phyloP scores from a whole-genome alignment of 2,888 invertebrate genomes.

The Eupithecia exiguata region DNA sequence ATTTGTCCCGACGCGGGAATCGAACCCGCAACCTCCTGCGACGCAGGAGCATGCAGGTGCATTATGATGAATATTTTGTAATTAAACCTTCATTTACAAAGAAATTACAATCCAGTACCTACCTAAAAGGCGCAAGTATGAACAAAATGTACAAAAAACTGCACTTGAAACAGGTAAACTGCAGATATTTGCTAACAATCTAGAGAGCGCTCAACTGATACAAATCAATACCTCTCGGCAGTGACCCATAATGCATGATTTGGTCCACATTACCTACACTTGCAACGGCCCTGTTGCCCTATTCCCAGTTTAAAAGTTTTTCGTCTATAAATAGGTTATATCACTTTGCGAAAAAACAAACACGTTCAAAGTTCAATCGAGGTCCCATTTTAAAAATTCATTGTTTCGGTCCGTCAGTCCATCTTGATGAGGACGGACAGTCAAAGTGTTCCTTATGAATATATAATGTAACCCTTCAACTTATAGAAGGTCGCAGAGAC shows the following conservation, averaged over 20 bases:
- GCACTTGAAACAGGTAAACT: background rate
- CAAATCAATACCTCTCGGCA: background rate
- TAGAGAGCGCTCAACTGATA: background rate
- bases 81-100: too few species aligned
- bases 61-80: too few species aligned
- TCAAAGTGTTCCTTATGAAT: slow-evolving; percentile 78
- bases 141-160: too few species aligned
- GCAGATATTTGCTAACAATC: background rate
- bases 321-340: background rate
- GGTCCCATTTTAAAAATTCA: slow-evolving; percentile 71
- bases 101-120: too few species aligned
- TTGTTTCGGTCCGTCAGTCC: slow-evolving; percentile 53
- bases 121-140: too few species aligned
- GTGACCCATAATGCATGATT: background rate
- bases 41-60: too few species aligned
- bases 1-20: too few species aligned
- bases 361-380: background rate
- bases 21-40: too few species aligned
- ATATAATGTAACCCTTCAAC: slow-evolving; percentile 74
- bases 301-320: background rate
- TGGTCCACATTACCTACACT: background rate
- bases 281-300: background rate
- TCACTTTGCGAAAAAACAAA: background rate
- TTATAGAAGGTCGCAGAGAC: slow-evolving; percentile 52
- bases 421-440: slow-evolving; percentile 63